Evolutionary conservation across 30 jellyfish, hydroid and myxozoan genomes (phyloP).

Genomic region (Catostylus mosaicus): DNA sequence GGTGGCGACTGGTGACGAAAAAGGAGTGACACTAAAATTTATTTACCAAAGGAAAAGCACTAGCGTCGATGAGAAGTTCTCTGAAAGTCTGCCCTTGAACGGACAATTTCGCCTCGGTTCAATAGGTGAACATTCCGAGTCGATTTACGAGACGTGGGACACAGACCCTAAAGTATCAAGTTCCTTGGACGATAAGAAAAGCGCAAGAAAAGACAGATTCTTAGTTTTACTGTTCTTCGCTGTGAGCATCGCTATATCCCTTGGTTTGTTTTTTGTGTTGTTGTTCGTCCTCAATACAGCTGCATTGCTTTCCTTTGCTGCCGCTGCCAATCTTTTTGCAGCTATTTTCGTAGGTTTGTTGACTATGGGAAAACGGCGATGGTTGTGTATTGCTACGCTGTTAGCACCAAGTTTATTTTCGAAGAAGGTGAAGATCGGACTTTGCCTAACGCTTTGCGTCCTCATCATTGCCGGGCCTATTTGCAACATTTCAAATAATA

Average conservation of each 20-base stretch:
- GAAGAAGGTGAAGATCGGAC: slow-evolving; percentile 56
- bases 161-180: slow-evolving; percentile 40
- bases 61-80: slow-evolving; percentile 34
- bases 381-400: slow-evolving; percentile 74
- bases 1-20: slow-evolving; percentile 59
- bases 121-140: slow-evolving; percentile 66
- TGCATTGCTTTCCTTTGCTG: slow-evolving; percentile 64
- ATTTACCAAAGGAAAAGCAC: slow-evolving; percentile 52
- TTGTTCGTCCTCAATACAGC: slow-evolving; percentile 34
- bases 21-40: slow-evolving; percentile 61
- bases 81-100: slow-evolving; percentile 19
- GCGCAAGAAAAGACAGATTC: slow-evolving; percentile 16
- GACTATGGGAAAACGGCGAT: slow-evolving; percentile 61
- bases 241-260: slow-evolving; percentile 49
- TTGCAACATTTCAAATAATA: slow-evolving; percentile 57
- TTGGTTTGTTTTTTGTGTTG: slow-evolving; percentile 63
- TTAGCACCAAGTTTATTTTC: slow-evolving; percentile 82
- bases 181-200: slow-evolving; percentile 13
- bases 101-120: slow-evolving; percentile 55
- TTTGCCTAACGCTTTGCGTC: slow-evolving; percentile 47
- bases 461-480: slow-evolving; percentile 80
- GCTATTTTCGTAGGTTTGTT: slow-evolving; percentile 59
- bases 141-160: slow-evolving; percentile 69
- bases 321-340: slow-evolving; percentile 60
- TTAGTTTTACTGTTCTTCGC: slow-evolving; percentile 30